Base-by-base conservation (phyloP, 2,888 invertebrate genomes). In the Synergus laeviventris region DNA sequence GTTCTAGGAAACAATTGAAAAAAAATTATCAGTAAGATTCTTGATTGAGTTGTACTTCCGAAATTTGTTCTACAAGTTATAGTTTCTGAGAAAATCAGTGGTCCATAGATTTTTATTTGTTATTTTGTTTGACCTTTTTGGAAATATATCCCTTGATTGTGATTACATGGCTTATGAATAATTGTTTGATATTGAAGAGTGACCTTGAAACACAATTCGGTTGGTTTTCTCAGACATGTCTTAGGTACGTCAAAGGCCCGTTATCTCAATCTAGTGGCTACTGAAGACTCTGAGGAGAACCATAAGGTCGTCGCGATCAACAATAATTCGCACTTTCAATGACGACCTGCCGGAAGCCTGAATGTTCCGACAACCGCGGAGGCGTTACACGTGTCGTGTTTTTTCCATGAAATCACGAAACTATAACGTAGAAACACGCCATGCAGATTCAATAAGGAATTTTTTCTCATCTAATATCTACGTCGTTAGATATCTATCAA, bases 261-360 rank as follows among this genome's bases (percentile, higher is more conserved):
- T 70, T 70, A 45, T 49, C 31, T 70, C 8, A 31, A 70, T 31
- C 45, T 31, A 70, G 42, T 9, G 62, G 39, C 70, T 70, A 11
- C 56, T 18, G 21, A n/a, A 70, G 70, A 70, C n/a, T 31, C 45
- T 49, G 49, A 31, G 49, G 60, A 39, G 75, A 38, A 75, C 36
- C 75, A 77, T 79, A 81, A 81, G 78, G 78, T 81, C 79, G 76
- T 75, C 75, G 73, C 64, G 78, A 74, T 64, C 75, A 54, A 42
- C 11, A 59, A 81, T 75, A 85, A 86, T 86, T 86, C 81, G 85
- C 83, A 81, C 81, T 80, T 59, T 74, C 79, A 81, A 82, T 81
- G 82, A 80, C 80, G 80, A 79, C 76, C 74, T 79, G 78, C 76
- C 77, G 78, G 78, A 79, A 76, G 61, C 79, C 78, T 66, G 24